These are phyloP conservation scores for Nemotelus nigrinus DNA, from an alignment of 2,888 invertebrate genomes.

Conservation along the genomic window DNA sequence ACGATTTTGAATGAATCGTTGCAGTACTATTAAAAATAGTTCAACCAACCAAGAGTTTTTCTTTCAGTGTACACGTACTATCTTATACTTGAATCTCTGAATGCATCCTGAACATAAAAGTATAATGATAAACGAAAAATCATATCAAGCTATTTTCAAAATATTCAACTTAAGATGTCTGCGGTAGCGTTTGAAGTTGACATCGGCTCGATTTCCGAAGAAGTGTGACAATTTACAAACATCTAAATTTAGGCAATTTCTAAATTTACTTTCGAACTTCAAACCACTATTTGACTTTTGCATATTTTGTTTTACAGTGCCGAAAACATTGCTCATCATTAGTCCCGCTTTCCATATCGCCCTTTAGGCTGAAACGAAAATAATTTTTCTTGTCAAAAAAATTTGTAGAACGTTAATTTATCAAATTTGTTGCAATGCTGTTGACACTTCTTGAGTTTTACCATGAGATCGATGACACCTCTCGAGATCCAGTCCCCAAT, in stretches of 20 bases:
- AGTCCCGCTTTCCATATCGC: constrained; percentile 13
- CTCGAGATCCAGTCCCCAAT: neutral
- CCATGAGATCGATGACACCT: constrained; percentile 33
- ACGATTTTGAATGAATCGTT: too few species aligned
- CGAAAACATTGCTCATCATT: constrained; percentile 30
- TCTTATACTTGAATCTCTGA: too few species aligned
- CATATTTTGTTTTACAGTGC: constrained; percentile 1
- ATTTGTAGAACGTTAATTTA: constrained; percentile 50
- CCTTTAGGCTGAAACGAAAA: neutral
- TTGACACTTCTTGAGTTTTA: constrained; percentile 18
- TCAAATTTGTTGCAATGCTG: constrained; percentile 44
- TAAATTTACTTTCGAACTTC: neutral
- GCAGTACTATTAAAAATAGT: too few species aligned
- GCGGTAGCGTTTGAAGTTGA: too few species aligned
- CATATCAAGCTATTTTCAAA: too few species aligned
- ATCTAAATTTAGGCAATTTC: neutral
- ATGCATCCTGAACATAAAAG: too few species aligned
- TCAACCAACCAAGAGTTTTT: too few species aligned
- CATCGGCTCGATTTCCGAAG: too few species aligned
- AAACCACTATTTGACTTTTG: neutral
- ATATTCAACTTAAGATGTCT: too few species aligned
- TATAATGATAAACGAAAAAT: too few species aligned
- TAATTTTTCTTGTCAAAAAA: constrained; percentile 48
- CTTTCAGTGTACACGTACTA: too few species aligned
- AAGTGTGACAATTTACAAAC: too few species aligned